Evolutionary conservation across 2,888 invertebrate species (phyloP).

Genomic region (Cyclophora albipunctata): DNA sequence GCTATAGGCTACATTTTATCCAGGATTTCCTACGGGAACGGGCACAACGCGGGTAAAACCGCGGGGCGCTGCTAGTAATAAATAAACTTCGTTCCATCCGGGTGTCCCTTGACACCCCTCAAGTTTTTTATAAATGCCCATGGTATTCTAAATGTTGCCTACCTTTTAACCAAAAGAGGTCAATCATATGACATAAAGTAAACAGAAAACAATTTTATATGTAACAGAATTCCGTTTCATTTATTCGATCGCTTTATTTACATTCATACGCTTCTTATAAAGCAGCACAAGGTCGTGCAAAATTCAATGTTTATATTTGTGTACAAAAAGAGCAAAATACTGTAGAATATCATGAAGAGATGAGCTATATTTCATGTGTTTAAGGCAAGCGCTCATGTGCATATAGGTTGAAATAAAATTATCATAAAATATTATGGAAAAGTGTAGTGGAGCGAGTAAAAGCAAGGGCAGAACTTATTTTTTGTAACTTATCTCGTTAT

Average conservation of each 20-base stretch:
- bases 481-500: slow-evolving; percentile 64
- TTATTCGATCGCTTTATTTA: slow-evolving; percentile 1
- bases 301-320: slow-evolving; percentile 15
- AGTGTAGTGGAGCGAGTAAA: slow-evolving; percentile 48
- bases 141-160: no score
- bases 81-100: no score
- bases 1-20: no score
- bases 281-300: slow-evolving; percentile 2
- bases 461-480: slow-evolving; percentile 48
- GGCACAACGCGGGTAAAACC: no score
- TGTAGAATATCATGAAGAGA: slow-evolving; percentile 20
- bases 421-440: slow-evolving; percentile 57
- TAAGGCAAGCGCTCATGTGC: slow-evolving; percentile 29
- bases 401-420: slow-evolving; percentile 54
- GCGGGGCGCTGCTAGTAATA: no score
- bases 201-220: slow-evolving; percentile 1
- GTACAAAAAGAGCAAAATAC: slow-evolving; percentile 11
- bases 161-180: no score
- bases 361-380: slow-evolving; percentile 24
- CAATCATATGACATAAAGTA: slow-evolving; percentile 13
- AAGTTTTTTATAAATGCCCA: background rate
- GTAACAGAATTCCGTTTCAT: background rate
- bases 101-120: no score
- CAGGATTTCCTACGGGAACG: no score
- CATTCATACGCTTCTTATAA: background rate